Percentiles rank a stretch among this genome's conserved stretches.
Conservation (phyloP, 2,888 invertebrate genomes). For the Nephrocerus scutellatus region DNA sequence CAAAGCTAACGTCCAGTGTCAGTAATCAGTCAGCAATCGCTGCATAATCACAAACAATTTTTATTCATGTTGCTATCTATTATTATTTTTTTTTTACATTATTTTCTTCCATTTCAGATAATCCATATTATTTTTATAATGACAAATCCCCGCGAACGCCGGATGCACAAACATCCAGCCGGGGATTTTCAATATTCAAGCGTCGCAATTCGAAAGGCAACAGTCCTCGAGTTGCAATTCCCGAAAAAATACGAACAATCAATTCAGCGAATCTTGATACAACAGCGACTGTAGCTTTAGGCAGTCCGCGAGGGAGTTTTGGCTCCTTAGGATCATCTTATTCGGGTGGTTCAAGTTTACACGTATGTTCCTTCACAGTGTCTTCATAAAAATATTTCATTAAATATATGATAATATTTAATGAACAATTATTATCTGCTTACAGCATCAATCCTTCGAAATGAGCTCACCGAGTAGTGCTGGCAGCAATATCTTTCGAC, state of each 20-base stretch:
- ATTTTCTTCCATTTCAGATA: conserved; percentile 35
- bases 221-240: conserved; percentile 35
- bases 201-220: conserved; percentile 44
- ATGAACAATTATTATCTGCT: no score
- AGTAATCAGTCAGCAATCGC: conserved; percentile 14
- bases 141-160: conserved; percentile 46
- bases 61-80: conserved; percentile 9
- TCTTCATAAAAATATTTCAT: not conserved
- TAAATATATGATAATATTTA: no score
- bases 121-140: conserved; percentile 47
- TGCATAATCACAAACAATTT: conserved; percentile 11
- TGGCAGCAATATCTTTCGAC: conserved; percentile 15
- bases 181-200: conserved; percentile 44
- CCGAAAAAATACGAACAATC: conserved; percentile 41
- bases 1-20: conserved; percentile 29
- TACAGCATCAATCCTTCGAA: conserved; percentile 20
- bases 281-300: conserved; percentile 41
- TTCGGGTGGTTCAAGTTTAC: no score
- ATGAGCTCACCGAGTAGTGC: conserved; percentile 17
- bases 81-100: not conserved
- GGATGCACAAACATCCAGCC: conserved; percentile 40
- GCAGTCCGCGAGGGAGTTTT: conserved; percentile 45
- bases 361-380: no score
- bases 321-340: conserved; percentile 41
- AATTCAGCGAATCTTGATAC: conserved; percentile 45